Percentiles rank a stretch among this genome's conserved stretches.
These are phyloP conservation scores for Drosophila fulvimacula DNA, from an alignment of 2,888 invertebrate genomes.

Conservation along the genomic window DNA sequence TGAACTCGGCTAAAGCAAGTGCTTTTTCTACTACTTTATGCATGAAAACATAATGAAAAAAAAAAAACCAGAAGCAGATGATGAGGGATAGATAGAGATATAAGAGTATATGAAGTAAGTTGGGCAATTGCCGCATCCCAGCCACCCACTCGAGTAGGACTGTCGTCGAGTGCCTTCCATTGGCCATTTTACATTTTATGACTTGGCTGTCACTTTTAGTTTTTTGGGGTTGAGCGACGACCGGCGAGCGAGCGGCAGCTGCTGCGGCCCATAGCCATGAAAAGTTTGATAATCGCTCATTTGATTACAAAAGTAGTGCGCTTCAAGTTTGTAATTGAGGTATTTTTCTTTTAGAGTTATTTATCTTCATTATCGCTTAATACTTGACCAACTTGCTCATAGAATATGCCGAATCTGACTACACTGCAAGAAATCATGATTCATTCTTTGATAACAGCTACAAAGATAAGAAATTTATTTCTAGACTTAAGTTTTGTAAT, in stretches of 20 bases:
- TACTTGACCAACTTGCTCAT: constrained; percentile 56
- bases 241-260: constrained; percentile 32
- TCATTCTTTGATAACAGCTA: not conserved
- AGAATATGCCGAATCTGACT: constrained; percentile 7
- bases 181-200: constrained; percentile 57
- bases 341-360: constrained; percentile 71
- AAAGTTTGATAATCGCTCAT: constrained; percentile 77
- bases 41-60: constrained; percentile 2
- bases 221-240: constrained; percentile 14
- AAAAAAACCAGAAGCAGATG: constrained; percentile 11
- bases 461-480: not conserved
- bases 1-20: constrained; percentile 8
- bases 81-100: constrained; percentile 31
- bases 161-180: constrained; percentile 3
- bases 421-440: constrained; percentile 24
- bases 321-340: constrained; percentile 74
- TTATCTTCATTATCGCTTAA: constrained; percentile 78
- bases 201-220: constrained; percentile 54
- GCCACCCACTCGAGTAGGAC: not conserved
- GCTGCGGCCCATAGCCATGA: constrained; percentile 33
- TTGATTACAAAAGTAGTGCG: constrained; percentile 74
- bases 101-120: constrained; percentile 14
- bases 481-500: not conserved
- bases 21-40: constrained; percentile 3
- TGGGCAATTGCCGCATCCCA: constrained; percentile 1